phyloP scores from a whole-genome alignment of 2,113 vertebrate genomes.

The Burhinus bistriatus region DNA sequence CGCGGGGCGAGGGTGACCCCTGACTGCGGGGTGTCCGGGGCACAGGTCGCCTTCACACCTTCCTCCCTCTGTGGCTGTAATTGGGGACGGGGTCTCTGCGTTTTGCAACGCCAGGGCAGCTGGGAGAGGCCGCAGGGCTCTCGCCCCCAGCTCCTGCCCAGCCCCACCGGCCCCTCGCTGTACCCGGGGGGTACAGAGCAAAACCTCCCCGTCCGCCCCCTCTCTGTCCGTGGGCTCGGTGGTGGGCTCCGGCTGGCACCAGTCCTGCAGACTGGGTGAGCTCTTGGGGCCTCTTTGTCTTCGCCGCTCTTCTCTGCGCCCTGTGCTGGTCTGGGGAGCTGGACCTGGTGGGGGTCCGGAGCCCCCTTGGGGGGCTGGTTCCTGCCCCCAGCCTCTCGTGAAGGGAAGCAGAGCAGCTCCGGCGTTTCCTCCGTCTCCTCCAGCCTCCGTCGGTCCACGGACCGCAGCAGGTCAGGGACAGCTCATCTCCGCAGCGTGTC shows the following conservation, averaged over 20 bases:
- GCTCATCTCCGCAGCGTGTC: neutral
- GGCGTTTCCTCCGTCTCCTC: neutral
- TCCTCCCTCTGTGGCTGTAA: neutral
- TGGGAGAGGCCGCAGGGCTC: neutral
- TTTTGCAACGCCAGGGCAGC: fast-evolving
- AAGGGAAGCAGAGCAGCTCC: neutral
- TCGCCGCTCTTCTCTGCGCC: neutral
- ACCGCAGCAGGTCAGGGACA: neutral
- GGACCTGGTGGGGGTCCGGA: neutral
- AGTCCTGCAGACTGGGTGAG: neutral
- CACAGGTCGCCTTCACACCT: neutral
- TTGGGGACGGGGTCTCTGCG: neutral
- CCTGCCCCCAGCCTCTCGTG: neutral
- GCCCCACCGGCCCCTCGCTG: neutral
- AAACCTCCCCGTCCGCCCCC: neutral
- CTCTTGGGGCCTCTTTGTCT: neutral
- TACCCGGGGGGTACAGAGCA: neutral
- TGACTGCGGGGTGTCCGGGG: neutral
- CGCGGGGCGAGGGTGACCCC: neutral
- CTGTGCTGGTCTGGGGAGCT: neutral
- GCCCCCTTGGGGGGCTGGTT: neutral
- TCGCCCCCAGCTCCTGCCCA: neutral
- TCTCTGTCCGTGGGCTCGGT: neutral
- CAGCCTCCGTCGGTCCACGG: too few relatives aligned
- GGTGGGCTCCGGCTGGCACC: neutral